Conservation (phyloP, 2,113 vertebrate genomes). For the Danio rerio region DNA sequence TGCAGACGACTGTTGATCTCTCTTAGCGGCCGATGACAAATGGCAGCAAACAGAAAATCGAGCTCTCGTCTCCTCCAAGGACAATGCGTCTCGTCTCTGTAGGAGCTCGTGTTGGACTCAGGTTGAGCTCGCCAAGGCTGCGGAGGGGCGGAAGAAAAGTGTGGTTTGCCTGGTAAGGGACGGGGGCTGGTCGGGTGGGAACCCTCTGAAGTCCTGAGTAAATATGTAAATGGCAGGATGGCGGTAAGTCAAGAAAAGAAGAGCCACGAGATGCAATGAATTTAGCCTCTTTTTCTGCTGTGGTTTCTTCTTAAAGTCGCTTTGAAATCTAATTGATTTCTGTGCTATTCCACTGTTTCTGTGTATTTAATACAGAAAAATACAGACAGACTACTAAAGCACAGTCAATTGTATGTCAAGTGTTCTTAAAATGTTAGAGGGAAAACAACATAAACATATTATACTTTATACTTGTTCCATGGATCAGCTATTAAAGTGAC, state of each 20-base stretch:
- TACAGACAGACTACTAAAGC: too few relatives aligned
- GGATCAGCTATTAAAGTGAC: too few relatives aligned
- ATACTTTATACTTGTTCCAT: too few relatives aligned
- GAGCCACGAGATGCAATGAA: background rate
- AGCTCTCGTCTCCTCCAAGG: constrained; percentile 87
- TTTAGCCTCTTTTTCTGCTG: background rate
- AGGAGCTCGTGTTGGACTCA: constrained; percentile 36
- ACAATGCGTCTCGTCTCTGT: constrained; percentile 64
- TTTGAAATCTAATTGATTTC: too few relatives aligned
- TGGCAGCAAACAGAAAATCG: constrained; percentile 92
- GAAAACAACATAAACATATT: too few relatives aligned
- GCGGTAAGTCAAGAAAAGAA: constrained; percentile 18
- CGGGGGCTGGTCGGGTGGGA: constrained; percentile 66
- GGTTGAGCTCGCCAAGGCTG: constrained; percentile 9
- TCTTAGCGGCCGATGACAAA: constrained; percentile 95
- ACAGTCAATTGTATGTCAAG: too few relatives aligned
- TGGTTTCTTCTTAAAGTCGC: background rate
- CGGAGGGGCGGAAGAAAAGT: constrained; percentile 3
- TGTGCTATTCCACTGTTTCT: too few relatives aligned
- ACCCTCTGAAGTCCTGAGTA: constrained; percentile 62
- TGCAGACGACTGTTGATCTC: constrained; percentile 98
- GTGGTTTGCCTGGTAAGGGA: constrained; percentile 77
- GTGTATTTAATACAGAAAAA: too few relatives aligned
- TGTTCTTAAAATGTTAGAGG: too few relatives aligned
- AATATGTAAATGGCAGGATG: constrained; percentile 48